Base-by-base conservation (phyloP, 2,113 vertebrate species). In the Daubentonia madagascariensis region DNA sequence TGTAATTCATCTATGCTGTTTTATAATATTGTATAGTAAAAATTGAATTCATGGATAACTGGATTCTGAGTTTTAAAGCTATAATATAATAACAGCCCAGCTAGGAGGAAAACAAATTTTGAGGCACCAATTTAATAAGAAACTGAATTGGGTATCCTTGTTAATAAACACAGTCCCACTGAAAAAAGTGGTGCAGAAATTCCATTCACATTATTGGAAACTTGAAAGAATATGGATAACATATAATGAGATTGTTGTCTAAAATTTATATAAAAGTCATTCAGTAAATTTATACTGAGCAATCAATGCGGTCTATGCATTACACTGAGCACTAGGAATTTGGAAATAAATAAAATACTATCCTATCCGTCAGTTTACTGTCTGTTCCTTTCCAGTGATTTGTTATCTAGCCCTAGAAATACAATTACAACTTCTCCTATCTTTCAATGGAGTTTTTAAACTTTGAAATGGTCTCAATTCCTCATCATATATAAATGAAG, bases 11-110 rank as follows among this genome's bases (percentile, higher is more conserved):
- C 22, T 85, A 73, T 72, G 14, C 5, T 85, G 6, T 81, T 90
- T 85, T 93, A 89, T 68, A 88, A 81, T 88, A 73, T 28, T 67
- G 0, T 30, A 25, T 37, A 73, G 14, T 63, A 68, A 18, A 81
- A 86, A 96, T 45, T 95, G 28, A 95, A 97, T 85, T 76, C 20
- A 90, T 88, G 72, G 67, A 72, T 76, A 80, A 59, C 50, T 95
- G 10, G 20, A 88, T 83, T 89, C 20, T 94, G 59, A 85, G 14
- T 37, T 96, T 94, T 59, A 81, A 91, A 50, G 1, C 83, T 73
- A 18, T 87, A 95, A 92, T 67, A 1, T 72, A 89, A 85, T 90
- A 88, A 93, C 50, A 76, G 23, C 45, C 87, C 20, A 92, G 17
- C 30, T 93, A 59, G 28, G 32, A 92, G 40, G 30, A 96, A 94